Percentiles rank a stretch among this genome's conserved stretches.
Conservation (phyloP, 1,140 invertebrate genomes). For the Zaprionus gabonicus region DNA sequence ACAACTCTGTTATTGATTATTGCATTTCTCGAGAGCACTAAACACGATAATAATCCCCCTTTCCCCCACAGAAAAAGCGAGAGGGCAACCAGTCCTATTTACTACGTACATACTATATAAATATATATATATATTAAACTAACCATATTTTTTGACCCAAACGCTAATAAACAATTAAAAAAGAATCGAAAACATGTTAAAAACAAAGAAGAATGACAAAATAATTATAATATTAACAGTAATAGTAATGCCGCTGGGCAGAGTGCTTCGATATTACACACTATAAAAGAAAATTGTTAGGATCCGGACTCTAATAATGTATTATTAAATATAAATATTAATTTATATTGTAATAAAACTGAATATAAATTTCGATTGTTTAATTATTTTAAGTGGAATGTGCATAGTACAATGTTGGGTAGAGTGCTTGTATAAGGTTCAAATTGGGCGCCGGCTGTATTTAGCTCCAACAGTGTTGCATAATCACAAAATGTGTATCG, state of each 20-base stretch:
- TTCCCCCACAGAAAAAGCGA: slow-evolving; percentile 28
- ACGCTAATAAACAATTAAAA: slow-evolving; percentile 52
- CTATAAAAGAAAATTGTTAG: slow-evolving; percentile 72
- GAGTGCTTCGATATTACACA: slow-evolving; percentile 78
- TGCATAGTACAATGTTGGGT: background rate
- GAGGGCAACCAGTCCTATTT: slow-evolving; percentile 44
- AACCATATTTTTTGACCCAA: slow-evolving; percentile 59
- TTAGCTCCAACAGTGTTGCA: background rate
- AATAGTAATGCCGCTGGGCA: slow-evolving; percentile 39
- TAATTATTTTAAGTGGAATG: background rate
- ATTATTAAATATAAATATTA: slow-evolving; percentile 81
- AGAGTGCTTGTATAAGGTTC: background rate
- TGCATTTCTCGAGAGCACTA: slow-evolving; percentile 57
- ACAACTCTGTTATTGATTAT: slow-evolving; percentile 54
- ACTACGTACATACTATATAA: slow-evolving; percentile 30
- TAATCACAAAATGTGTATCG: background rate
- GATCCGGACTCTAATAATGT: slow-evolving; percentile 74
- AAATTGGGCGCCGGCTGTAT: background rate
- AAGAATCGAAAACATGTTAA: slow-evolving; percentile 50
- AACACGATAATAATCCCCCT: slow-evolving; percentile 32
- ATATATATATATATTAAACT: slow-evolving; percentile 9
- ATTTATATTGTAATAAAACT: slow-evolving; percentile 80
- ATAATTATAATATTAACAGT: slow-evolving; percentile 46
- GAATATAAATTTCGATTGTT: slow-evolving; percentile 48
- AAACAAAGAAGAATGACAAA: slow-evolving; percentile 38